Base-by-base conservation (phyloP, 2,113 vertebrate genomes). In the Misgurnus anguillicaudatus region DNA sequence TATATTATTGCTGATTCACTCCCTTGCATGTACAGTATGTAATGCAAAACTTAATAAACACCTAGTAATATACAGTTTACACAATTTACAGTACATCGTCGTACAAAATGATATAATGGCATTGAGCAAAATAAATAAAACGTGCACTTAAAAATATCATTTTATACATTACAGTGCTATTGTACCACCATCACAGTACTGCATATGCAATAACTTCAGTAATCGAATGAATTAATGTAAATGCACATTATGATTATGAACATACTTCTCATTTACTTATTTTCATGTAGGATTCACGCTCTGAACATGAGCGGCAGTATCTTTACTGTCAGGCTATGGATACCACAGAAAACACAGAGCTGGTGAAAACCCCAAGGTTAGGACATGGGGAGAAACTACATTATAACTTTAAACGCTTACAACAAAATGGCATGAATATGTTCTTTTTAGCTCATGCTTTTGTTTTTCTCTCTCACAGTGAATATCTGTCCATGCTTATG, bases 401-500 rank as follows among this genome's bases (percentile, higher is more conserved):
- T 71, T 19, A 8, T 55, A 21, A 6, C 24, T 31, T 6, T 57
- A 19, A n/a, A 48, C 16, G 39, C 69, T 10, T 10, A 45, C 4
- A 16, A n/a, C 1, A 16, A n/a, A 6, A 55, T 55, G 16, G 17
- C 19, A n/a, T 71, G 9, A 51, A 7, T 38, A 2, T 31, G 7
- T 13, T 16, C 9, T 17, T 13, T 61, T 62, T 39, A 41, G 55
- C 51, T 10, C 4, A 5, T 61, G 38, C 16, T 4, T 48, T n/a
- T 71, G 0, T 31, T 74, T 51, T 42, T 55, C 2, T 74, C 31
- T 53, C 21, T 19, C 17, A n/a, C 68, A 83, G 81, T 39, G 97
- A 99, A 83, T 99, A 99, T 88, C 92, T 99, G 85, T 87, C 94
- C 45, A 98, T 99, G 97, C 91, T 99, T 85, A 97, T 99, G 95